Conservation (phyloP, 37 sponge, comb jelly and placozoan species). For the Ianthella basta region DNA sequence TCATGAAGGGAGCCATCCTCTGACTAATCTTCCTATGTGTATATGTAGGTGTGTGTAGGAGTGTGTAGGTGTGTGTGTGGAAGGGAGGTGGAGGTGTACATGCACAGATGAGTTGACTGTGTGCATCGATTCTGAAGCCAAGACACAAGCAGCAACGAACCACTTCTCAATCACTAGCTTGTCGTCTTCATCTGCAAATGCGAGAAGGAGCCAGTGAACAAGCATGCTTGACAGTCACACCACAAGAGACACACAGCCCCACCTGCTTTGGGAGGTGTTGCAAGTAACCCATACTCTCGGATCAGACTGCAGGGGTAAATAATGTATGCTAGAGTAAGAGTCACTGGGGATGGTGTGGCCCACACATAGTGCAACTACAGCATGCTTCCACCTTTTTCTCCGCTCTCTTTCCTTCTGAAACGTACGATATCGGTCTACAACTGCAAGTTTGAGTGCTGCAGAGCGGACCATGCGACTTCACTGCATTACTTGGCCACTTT, state of each 20-base stretch:
- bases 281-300: too few relatives aligned
- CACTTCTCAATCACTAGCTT: constrained; percentile 9
- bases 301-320: too few relatives aligned
- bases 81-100: not conserved
- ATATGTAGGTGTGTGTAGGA: constrained; percentile 3
- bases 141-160: not conserved
- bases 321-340: too few relatives aligned
- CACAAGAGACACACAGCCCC: too few relatives aligned
- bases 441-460: constrained; percentile 64
- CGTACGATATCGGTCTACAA: constrained; percentile 54
- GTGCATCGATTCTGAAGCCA: too few relatives aligned
- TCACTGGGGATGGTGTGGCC: too few relatives aligned
- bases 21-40: constrained; percentile 38
- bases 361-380: too few relatives aligned
- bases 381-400: constrained; percentile 56
- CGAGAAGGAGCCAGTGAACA: not conserved
- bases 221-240: too few relatives aligned
- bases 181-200: not conserved
- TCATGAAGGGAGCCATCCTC: constrained; percentile 38
- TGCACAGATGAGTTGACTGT: not conserved
- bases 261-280: too few relatives aligned
- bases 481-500: not conserved
- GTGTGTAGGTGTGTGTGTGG: constrained; percentile 18
- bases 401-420: constrained; percentile 49
- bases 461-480: not conserved